Conservation (phyloP, 1,140 invertebrate genomes). For the Philopotamus ludificatus region DNA sequence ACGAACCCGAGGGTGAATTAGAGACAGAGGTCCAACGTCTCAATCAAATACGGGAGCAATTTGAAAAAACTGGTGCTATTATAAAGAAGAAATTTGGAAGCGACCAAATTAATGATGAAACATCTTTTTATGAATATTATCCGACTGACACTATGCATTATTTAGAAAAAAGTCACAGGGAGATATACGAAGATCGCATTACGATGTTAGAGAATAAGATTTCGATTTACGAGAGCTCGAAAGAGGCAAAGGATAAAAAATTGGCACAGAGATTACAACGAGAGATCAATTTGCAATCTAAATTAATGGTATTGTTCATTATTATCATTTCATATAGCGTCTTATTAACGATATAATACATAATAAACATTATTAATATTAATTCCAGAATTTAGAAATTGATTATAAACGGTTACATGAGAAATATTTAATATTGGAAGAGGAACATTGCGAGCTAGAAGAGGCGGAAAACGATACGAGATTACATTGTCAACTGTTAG, state of each 20-base stretch:
- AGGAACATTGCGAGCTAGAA: constrained; percentile 66
- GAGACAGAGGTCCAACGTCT: constrained; percentile 59
- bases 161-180: constrained; percentile 49
- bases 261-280: constrained; percentile 60
- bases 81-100: constrained; percentile 53
- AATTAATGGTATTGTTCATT: constrained; percentile 48
- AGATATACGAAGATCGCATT: constrained; percentile 61
- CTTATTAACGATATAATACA: background rate
- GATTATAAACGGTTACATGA: constrained; percentile 57
- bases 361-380: constrained; percentile 15
- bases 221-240: constrained; percentile 60
- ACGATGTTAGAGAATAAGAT: constrained; percentile 60
- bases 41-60: constrained; percentile 58
- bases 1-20: constrained; percentile 51
- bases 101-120: constrained; percentile 35
- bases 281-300: constrained; percentile 57
- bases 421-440: constrained; percentile 62
- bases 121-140: constrained; percentile 21
- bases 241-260: constrained; percentile 59
- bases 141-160: constrained; percentile 24
- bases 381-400: constrained; percentile 56
- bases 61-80: constrained; percentile 54
- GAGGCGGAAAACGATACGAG: constrained; percentile 69
- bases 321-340: background rate
- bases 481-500: constrained; percentile 62